Conservation (phyloP, 2,113 vertebrate species). For the Tupaia chinensis region DNA sequence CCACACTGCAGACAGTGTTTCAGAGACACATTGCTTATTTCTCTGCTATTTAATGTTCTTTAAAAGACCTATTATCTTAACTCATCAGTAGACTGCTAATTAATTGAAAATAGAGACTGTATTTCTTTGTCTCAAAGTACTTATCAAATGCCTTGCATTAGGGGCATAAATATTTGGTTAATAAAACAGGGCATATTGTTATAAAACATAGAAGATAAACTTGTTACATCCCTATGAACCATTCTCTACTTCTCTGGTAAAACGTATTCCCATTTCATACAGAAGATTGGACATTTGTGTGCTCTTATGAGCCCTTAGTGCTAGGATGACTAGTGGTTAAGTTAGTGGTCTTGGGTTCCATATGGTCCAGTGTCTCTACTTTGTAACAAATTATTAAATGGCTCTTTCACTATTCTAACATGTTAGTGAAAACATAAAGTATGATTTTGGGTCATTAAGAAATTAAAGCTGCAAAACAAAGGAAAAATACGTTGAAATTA, state of each 20-base stretch:
- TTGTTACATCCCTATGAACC: background rate
- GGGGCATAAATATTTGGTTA: background rate
- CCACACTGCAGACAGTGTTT: background rate
- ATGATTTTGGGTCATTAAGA: background rate
- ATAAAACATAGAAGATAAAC: background rate
- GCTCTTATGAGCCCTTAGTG: background rate
- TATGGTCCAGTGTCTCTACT: background rate
- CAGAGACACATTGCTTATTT: background rate
- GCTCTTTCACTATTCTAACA: background rate
- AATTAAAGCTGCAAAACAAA: background rate
- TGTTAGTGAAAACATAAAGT: background rate
- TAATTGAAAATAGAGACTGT: background rate
- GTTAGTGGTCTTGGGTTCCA: background rate
- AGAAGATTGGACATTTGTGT: background rate
- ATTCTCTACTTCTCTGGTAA: background rate
- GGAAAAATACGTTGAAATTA: background rate
- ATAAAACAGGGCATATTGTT: background rate
- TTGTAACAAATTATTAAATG: background rate
- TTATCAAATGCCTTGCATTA: background rate
- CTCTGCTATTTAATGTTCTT: background rate
- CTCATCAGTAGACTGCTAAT: background rate
- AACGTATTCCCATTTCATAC: background rate
- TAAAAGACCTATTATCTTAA: background rate
- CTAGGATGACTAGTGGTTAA: background rate
- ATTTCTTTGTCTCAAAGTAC: conserved; percentile 6